These are phyloP conservation scores for Rhaphigaster nebulosa DNA, from an alignment of 2,888 invertebrate genomes.

Conservation along the genomic window DNA sequence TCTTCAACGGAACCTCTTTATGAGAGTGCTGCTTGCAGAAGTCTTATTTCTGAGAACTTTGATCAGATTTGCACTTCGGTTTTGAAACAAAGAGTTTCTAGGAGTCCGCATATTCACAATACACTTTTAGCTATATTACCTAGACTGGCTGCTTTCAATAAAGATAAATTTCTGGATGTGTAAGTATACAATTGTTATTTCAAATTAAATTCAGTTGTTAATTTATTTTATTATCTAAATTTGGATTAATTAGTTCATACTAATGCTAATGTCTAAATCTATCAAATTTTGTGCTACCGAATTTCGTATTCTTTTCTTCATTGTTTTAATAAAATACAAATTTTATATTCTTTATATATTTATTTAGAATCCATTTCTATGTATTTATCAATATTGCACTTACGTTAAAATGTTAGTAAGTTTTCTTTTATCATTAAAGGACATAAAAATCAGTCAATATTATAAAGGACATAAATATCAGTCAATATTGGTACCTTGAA, in stretches of 20 bases:
- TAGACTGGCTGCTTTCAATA: constrained; percentile 93
- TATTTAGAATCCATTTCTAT: not conserved
- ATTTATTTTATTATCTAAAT: too few relatives aligned
- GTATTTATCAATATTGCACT: not conserved
- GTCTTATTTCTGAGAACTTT: constrained; percentile 86
- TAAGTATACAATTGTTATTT: constrained; percentile 65
- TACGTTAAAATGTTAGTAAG: too few relatives aligned
- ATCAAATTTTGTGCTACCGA: too few relatives aligned
- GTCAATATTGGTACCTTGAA: too few relatives aligned
- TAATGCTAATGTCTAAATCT: too few relatives aligned
- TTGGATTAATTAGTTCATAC: too few relatives aligned
- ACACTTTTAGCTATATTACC: constrained; percentile 89
- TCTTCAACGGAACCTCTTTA: constrained; percentile 63
- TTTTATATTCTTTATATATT: too few relatives aligned
- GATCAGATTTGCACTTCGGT: constrained; percentile 84
- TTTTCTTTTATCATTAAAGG: too few relatives aligned
- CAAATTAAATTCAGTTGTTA: not conserved
- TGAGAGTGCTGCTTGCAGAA: constrained; percentile 84
- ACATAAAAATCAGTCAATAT: too few relatives aligned
- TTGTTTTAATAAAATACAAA: too few relatives aligned
- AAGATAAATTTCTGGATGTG: constrained; percentile 81
- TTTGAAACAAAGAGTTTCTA: constrained; percentile 79
- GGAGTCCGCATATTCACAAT: constrained; percentile 87
- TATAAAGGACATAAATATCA: too few relatives aligned
- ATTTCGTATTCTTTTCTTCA: too few relatives aligned